phyloP scores from a whole-genome alignment of 2,888 invertebrate genomes.

The Clunio marinus region DNA sequence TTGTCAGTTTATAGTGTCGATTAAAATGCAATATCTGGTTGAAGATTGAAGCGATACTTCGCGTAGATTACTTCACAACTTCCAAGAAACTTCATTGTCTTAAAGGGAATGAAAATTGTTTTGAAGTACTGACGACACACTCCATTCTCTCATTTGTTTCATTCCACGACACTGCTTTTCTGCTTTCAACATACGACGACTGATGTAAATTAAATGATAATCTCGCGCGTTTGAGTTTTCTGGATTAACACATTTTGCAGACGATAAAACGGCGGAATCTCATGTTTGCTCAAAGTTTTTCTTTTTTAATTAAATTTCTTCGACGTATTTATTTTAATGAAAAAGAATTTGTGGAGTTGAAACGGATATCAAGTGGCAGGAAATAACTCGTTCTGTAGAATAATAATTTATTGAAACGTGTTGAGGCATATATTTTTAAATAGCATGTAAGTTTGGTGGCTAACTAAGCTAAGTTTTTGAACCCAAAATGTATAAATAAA shows the following conservation, averaged over 20 bases:
- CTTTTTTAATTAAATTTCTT: not conserved
- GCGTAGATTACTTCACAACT: not conserved
- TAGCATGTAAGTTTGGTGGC: not conserved
- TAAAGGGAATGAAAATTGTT: not conserved
- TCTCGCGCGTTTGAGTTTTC: not conserved
- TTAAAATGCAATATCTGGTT: slow-evolving; percentile 22
- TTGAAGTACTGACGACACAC: too few species aligned
- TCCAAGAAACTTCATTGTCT: not conserved
- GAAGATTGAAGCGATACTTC: not conserved
- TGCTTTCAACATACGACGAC: not conserved
- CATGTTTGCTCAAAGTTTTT: not conserved
- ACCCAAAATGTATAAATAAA: not conserved
- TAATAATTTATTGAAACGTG: slow-evolving; percentile 6
- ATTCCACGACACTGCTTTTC: too few species aligned
- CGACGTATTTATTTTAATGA: too few species aligned
- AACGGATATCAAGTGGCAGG: slow-evolving; percentile 26
- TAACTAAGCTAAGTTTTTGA: not conserved
- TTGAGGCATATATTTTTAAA: not conserved
- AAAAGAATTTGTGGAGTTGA: not conserved
- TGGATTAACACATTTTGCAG: not conserved
- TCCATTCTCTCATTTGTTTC: too few species aligned
- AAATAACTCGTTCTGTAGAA: slow-evolving; percentile 27
- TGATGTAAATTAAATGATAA: slow-evolving; percentile 6
- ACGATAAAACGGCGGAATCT: not conserved
- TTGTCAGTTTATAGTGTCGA: slow-evolving; percentile 21